A percentile compares a stretch with the other conserved stretches of the same genome.
phyloP scores from a whole-genome alignment of 2,113 vertebrate species.

The Thryonomys swinderianus region DNA sequence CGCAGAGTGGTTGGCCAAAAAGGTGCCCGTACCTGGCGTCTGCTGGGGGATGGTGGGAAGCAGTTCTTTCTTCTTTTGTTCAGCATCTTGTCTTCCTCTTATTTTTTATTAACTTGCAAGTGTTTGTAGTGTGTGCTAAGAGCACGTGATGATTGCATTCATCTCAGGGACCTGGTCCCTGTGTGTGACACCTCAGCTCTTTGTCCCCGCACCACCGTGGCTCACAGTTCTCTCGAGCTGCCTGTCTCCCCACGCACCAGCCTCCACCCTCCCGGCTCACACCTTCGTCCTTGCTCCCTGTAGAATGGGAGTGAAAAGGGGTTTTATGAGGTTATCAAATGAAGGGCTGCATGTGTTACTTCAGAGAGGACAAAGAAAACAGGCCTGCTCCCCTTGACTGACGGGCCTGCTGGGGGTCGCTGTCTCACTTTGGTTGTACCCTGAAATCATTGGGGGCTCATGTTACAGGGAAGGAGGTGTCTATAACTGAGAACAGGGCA shows the following conservation, averaged over 20 bases:
- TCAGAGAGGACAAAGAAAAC: background rate
- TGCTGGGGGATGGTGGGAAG: rapidly evolving
- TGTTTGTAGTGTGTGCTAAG: too few relatives aligned
- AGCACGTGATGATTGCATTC: background rate
- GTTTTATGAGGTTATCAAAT: background rate
- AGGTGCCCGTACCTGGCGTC: rapidly evolving
- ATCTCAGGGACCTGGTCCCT: too few relatives aligned
- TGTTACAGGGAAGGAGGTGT: background rate
- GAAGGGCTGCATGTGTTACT: too few relatives aligned
- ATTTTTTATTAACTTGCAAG: too few relatives aligned
- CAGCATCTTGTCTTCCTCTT: too few relatives aligned
- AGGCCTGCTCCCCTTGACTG: background rate
- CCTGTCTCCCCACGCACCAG: background rate
- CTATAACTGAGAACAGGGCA: background rate
- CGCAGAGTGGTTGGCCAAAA: rapidly evolving
- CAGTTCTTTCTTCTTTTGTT: background rate
- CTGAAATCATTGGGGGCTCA: background rate
- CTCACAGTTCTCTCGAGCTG: background rate
- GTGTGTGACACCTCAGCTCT: background rate
- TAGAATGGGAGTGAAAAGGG: background rate
- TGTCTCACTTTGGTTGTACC: background rate
- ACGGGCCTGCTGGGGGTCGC: too few relatives aligned
- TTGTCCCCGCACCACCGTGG: background rate
- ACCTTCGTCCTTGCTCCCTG: background rate
- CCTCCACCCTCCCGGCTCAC: too few relatives aligned